These are phyloP conservation scores for Myiagra hebetior DNA, from an alignment of 2,113 vertebrate species.

Conservation along the genomic window DNA sequence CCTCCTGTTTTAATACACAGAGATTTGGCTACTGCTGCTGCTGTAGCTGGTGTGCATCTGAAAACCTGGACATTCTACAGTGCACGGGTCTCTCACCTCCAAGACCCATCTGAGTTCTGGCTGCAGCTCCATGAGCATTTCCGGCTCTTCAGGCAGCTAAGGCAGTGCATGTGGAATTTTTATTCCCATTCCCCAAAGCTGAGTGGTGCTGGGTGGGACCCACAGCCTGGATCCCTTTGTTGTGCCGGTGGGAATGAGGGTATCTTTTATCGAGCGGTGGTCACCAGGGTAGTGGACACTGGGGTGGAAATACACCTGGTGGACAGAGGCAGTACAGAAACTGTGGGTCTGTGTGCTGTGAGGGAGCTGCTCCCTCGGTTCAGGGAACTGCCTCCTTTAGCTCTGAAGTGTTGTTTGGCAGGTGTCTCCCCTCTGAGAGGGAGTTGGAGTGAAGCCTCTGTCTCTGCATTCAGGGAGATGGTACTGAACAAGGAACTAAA, in stretches of 20 bases:
- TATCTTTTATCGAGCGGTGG: conserved; percentile 78
- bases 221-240: conserved; percentile 78
- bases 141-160: conserved; percentile 75
- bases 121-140: conserved; percentile 76
- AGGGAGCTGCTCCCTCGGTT: conserved; percentile 77
- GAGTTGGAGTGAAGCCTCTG: conserved; percentile 77
- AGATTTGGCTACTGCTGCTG: not conserved
- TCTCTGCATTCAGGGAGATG: conserved; percentile 79
- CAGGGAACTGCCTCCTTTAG: conserved; percentile 76
- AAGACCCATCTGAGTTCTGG: conserved; percentile 85
- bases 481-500: conserved; percentile 80
- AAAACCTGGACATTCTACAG: conserved; percentile 66
- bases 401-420: conserved; percentile 81
- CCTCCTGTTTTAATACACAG: not conserved
- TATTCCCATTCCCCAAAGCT: conserved; percentile 70
- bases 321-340: conserved; percentile 81
- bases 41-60: conserved; percentile 28
- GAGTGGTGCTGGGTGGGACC: conserved; percentile 56
- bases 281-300: conserved; percentile 66
- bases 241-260: conserved; percentile 79
- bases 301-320: conserved; percentile 79
- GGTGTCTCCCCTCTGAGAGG: conserved; percentile 71
- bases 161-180: conserved; percentile 72
- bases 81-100: conserved; percentile 75
- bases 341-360: conserved; percentile 68